Evolutionary conservation across 2,113 vertebrate genomes (phyloP), one percentile per base, ranked within the genome.

Genomic region (Muscicapa adusta): DNA sequence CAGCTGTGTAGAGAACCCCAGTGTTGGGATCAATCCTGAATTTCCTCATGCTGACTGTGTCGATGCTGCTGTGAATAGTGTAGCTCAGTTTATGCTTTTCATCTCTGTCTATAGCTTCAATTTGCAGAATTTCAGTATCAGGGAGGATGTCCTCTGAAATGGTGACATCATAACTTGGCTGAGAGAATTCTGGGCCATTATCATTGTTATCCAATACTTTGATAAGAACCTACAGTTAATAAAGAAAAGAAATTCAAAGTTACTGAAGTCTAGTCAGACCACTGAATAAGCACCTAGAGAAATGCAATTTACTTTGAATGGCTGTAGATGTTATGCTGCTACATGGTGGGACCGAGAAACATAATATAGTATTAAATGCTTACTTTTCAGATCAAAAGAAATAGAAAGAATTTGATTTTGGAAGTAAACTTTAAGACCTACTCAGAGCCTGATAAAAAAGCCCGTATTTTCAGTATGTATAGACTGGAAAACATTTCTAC

Each of bases 131-230:
- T 96, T 99, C 99, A 2, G 99, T 99, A 60, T 99, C 98, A 1
- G 98, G 97, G 29, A 98, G 98, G 42, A 98, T 98, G 65, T 99
- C 99, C 94, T 99, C 99, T 10, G 98, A 98, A 91, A 99, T 98
- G 5, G 98, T 98, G 89, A 99, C 98, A 12, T 99, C 99, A 3
- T 99, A 99, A 85, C 96, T 98, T 3, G 98, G 96, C 73, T 99
- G 99, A 85, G 99, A 99, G 97, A 99, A 99, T 94, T 99, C 96
- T 8, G 99, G 99, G 47, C 98, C 97, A 1, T 99, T 99, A 97
- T 99, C 99, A 25, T 99, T 99, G 96, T 98, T 98, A 98, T 99
- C 99, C 95, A 99, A 88, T 42, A 99, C 98, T 77, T 97, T 99
- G 96, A 99, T 98, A 91, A 99, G 98, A 89, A 99, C 98, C 99